Conservation (phyloP, 2,113 vertebrate species). For the Nothoprocta perdicaria region DNA sequence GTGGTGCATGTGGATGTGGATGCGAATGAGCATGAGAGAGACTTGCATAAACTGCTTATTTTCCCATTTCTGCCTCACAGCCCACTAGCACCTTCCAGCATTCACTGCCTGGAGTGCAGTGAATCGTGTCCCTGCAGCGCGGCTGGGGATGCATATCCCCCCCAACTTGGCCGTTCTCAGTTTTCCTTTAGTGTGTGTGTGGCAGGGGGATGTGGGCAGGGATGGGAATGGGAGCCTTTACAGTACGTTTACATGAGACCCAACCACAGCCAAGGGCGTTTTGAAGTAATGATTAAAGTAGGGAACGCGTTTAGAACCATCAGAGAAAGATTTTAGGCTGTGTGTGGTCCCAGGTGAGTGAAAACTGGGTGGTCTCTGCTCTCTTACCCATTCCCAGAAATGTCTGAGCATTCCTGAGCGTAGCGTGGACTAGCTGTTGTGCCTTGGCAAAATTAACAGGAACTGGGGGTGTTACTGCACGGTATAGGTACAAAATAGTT, state of each 20-base stretch:
- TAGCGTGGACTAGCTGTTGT: neutral
- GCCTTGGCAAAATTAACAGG: neutral
- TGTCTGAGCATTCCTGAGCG: neutral
- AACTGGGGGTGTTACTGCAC: neutral
- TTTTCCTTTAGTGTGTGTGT: neutral
- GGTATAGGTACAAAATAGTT: neutral
- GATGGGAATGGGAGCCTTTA: neutral
- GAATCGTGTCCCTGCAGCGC: neutral
- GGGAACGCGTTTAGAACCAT: neutral
- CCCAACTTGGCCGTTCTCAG: neutral
- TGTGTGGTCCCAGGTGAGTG: neutral
- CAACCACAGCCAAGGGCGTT: neutral
- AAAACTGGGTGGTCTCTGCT: neutral
- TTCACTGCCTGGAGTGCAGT: neutral
- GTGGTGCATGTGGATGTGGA: neutral
- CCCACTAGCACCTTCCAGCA: neutral
- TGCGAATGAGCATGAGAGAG: neutral
- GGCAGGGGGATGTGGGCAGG: neutral
- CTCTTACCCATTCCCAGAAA: neutral
- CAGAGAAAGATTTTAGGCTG: neutral
- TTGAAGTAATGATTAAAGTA: neutral
- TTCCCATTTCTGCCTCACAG: neutral
- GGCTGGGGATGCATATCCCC: neutral
- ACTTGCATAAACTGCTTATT: neutral
- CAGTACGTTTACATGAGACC: neutral